These are phyloP conservation scores for Myanophis thanlyinensis DNA, from an alignment of 2,113 vertebrate genomes.

Conservation along the genomic window DNA sequence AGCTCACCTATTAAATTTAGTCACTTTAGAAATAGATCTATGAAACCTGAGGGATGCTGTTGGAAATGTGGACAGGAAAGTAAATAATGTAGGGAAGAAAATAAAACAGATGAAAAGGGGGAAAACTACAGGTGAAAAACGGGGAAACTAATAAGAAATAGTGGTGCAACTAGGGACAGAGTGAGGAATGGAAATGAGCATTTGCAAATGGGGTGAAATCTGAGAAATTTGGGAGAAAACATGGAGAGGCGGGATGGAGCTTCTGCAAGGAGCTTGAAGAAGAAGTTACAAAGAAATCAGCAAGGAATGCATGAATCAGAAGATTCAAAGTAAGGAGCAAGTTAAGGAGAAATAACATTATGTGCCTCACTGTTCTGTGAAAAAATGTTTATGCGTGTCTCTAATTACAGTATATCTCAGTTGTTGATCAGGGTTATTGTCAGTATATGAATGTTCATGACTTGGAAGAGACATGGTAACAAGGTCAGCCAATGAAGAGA, in stretches of 20 bases:
- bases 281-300: neutral
- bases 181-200: neutral
- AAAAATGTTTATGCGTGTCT: neutral
- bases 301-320: neutral
- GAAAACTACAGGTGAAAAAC: neutral
- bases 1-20: neutral
- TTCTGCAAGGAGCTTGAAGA: neutral
- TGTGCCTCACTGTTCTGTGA: neutral
- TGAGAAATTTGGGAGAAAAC: neutral
- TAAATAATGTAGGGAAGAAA: neutral
- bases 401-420: neutral
- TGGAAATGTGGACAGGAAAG: neutral
- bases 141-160: neutral
- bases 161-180: neutral
- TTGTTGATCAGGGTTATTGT: neutral
- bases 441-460: no score
- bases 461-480: no score
- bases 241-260: neutral
- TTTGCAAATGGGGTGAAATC: neutral
- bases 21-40: neutral
- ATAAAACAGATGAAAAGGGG: neutral
- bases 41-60: neutral
- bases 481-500: no score
- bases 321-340: neutral
- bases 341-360: neutral